Evolutionary conservation across 2,888 invertebrate genomes (phyloP).

Genomic region (Spilarctia lutea): DNA sequence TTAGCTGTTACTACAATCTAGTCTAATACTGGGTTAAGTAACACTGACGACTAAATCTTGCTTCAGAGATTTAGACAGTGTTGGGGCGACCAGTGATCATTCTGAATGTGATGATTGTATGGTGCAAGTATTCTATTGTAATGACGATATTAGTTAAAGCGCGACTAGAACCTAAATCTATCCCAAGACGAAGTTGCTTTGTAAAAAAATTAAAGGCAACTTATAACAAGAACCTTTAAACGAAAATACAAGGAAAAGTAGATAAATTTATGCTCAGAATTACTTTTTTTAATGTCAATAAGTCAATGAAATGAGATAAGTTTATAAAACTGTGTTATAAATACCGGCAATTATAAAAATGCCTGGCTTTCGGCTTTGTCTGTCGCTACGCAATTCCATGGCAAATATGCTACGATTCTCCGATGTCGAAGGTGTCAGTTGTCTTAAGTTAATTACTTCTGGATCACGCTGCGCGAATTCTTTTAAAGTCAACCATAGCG

Average conservation of each 20-base stretch:
- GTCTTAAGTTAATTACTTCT: slow-evolving; percentile 63
- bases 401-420: slow-evolving; percentile 71
- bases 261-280: not conserved
- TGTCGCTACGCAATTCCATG: slow-evolving; percentile 76
- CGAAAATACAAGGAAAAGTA: not conserved
- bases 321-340: not conserved
- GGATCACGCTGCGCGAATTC: slow-evolving; percentile 61
- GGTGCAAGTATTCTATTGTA: not conserved
- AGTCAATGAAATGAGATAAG: not conserved
- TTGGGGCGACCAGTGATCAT: not conserved
- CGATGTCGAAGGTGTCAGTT: slow-evolving; percentile 63
- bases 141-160: not conserved
- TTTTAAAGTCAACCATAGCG: slow-evolving; percentile 49
- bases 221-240: not conserved
- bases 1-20: not conserved
- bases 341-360: slow-evolving; percentile 78
- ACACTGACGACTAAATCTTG: not conserved
- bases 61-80: not conserved
- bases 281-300: not conserved
- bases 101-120: not conserved
- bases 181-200: not conserved
- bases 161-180: not conserved
- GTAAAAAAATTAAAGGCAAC: not conserved
- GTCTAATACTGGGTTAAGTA: not conserved
- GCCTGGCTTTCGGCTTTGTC: slow-evolving; percentile 74